phyloP scores from a whole-genome alignment of 1,140 invertebrate species.

The Eueides isabella region DNA sequence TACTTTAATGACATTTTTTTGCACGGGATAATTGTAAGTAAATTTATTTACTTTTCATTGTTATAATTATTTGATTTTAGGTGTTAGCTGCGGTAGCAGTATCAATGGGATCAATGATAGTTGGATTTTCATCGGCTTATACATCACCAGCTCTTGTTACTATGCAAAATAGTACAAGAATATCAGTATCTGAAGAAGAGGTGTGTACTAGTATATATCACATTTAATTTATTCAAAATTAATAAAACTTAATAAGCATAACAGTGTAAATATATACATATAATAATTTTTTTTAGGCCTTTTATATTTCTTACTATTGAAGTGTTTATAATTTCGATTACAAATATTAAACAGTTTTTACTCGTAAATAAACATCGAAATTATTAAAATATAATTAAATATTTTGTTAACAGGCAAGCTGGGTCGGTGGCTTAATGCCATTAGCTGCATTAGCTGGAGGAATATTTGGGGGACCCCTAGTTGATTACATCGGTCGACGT shows the following conservation, averaged over 20 bases:
- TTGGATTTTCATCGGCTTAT: constrained; percentile 93
- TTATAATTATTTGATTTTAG: constrained; percentile 79
- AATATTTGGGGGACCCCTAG: constrained; percentile 91
- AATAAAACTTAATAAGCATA: neutral
- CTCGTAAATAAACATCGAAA: neutral
- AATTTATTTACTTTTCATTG: neutral
- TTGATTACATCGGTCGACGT: constrained; percentile 93
- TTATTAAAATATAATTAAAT: no score
- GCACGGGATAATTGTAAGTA: neutral
- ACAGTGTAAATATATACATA: no score
- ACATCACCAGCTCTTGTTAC: constrained; percentile 92
- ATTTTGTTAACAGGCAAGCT: constrained; percentile 85
- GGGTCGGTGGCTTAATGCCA: constrained; percentile 95
- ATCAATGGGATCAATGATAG: constrained; percentile 92
- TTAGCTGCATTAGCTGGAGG: constrained; percentile 93
- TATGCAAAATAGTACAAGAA: constrained; percentile 83
- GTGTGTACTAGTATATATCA: constrained; percentile 81
- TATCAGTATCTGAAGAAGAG: constrained; percentile 84
- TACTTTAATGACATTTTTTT: neutral
- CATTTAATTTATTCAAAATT: neutral
- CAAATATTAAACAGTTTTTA: neutral
- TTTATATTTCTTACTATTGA: neutral
- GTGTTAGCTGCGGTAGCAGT: constrained; percentile 91
- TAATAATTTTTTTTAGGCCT: no score
- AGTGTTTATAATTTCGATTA: neutral